A percentile compares a stretch with the other conserved stretches of the same genome.
Conservation (phyloP, 2,888 invertebrate species). For the Listrodromus nycthemerus region DNA sequence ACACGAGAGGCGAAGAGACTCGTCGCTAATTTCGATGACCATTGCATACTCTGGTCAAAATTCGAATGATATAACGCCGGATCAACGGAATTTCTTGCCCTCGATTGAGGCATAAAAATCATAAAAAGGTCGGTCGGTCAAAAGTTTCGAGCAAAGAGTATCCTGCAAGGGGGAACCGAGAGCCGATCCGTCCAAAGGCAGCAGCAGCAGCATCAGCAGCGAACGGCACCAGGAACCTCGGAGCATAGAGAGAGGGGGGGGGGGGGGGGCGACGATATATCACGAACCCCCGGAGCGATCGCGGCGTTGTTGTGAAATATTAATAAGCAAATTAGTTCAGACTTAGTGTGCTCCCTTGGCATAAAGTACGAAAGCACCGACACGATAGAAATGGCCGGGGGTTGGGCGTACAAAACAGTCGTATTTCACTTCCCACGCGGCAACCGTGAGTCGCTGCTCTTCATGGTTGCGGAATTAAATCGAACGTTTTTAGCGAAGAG, state of each 20-base stretch:
- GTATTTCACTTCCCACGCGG: slow-evolving; percentile 80
- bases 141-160: slow-evolving; percentile 27
- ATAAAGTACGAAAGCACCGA: slow-evolving; percentile 51
- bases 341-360: slow-evolving; percentile 71
- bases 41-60: not conserved
- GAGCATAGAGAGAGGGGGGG: slow-evolving; percentile 43
- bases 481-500: slow-evolving; percentile 55
- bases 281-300: slow-evolving; percentile 79
- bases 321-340: slow-evolving; percentile 83
- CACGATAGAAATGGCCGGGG: slow-evolving; percentile 66
- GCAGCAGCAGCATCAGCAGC: slow-evolving; percentile 48
- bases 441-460: slow-evolving; percentile 45
- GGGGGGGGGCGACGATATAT: slow-evolving; percentile 74
- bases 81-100: not conserved
- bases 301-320: slow-evolving; percentile 81
- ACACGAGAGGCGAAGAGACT: slow-evolving; percentile 1
- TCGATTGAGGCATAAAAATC: not conserved
- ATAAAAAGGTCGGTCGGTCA: slow-evolving; percentile 14
- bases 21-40: not conserved
- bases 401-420: slow-evolving; percentile 70
- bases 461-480: slow-evolving; percentile 53
- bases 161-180: slow-evolving; percentile 17
- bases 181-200: slow-evolving; percentile 40
- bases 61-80: not conserved
- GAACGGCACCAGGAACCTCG: slow-evolving; percentile 46